Conservation (phyloP, 2,888 invertebrate genomes). For the Esperia sulphurella region DNA sequence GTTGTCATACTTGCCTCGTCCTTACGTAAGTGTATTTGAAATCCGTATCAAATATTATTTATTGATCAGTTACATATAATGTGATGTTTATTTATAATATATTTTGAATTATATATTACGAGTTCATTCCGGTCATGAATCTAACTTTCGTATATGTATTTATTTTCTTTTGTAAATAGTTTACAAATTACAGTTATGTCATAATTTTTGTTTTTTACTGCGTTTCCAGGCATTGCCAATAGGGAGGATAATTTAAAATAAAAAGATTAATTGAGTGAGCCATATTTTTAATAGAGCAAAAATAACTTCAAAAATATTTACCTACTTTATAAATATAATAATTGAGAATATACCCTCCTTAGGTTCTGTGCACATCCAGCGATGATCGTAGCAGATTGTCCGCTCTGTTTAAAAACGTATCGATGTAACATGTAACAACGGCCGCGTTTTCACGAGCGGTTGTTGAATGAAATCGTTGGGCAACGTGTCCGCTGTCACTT, state of each 20-base stretch:
- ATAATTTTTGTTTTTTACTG: no score
- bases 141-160: conserved; percentile 49
- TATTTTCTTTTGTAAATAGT: conserved; percentile 69
- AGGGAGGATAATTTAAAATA: no score
- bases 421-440: no score
- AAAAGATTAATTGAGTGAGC: background rate
- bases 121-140: conserved; percentile 49
- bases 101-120: conserved; percentile 21
- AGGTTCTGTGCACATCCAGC: no score
- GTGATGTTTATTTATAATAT: conserved; percentile 34
- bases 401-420: no score
- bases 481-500: no score
- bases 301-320: background rate
- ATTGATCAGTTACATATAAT: conserved; percentile 20
- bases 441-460: no score
- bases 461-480: no score
- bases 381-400: no score
- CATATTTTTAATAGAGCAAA: background rate
- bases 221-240: no score
- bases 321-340: no score
- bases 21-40: conserved; percentile 5
- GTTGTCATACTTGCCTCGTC: conserved; percentile 8
- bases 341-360: no score
- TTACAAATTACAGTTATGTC: conserved; percentile 9
- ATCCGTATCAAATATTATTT: conserved; percentile 16